Percentiles rank a stretch among this genome's conserved stretches.
Evolutionary conservation across 2,113 vertebrate species (phyloP).

Genomic region (Istiophorus platypterus): DNA sequence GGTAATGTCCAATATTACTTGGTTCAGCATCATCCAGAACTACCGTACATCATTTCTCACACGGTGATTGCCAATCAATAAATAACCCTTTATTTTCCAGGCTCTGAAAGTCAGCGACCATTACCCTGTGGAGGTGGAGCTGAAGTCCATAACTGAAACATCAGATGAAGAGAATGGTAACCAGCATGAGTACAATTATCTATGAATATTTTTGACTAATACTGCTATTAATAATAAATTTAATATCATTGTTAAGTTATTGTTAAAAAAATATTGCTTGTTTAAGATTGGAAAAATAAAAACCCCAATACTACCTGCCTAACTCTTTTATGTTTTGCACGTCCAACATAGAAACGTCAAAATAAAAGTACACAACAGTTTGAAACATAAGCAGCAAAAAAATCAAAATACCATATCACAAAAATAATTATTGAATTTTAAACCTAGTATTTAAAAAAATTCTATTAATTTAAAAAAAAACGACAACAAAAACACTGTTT

Average conservation of each 20-base stretch:
- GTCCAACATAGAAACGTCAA: no score
- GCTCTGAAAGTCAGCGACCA: slow-evolving; percentile 83
- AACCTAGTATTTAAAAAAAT: no score
- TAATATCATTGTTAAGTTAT: not conserved
- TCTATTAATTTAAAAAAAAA: no score
- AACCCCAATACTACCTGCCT: no score
- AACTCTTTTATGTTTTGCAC: no score
- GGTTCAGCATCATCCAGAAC: not conserved
- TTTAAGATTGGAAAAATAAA: no score
- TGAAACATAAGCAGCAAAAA: no score
- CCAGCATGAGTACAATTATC: not conserved
- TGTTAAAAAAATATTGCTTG: not conserved
- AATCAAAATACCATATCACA: no score
- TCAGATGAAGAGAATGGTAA: slow-evolving; percentile 36
- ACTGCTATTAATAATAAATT: not conserved
- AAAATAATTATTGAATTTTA: no score
- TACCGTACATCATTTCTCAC: no score
- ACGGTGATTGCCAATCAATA: not conserved
- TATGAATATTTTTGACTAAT: not conserved
- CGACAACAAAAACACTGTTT: no score
- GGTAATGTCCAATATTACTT: not conserved
- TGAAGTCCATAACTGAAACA: slow-evolving; percentile 43
- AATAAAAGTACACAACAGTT: no score
- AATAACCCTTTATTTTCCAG: slow-evolving; percentile 53
- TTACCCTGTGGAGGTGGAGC: slow-evolving; percentile 84